Percentiles rank a stretch among this genome's conserved stretches.
phyloP scores from a whole-genome alignment of 1,140 invertebrate species.

The Drosophila watanabei region DNA sequence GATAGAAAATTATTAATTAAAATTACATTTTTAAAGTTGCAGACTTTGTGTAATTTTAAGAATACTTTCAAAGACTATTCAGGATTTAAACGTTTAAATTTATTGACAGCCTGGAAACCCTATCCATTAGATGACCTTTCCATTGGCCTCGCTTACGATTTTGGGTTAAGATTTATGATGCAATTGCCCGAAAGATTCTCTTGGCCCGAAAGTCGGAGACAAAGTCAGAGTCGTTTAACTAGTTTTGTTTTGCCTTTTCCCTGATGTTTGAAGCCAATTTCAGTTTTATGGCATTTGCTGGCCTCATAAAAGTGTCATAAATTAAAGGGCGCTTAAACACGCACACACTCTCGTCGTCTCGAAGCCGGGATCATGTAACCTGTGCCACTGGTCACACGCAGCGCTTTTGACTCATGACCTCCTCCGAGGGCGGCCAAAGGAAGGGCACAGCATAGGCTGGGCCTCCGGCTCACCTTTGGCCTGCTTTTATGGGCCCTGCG shows the following conservation, averaged over 20 bases:
- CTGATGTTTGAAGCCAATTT: conserved; percentile 60
- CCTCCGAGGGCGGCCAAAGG: conserved; percentile 13
- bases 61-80: neutral
- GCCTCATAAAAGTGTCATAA: conserved; percentile 83
- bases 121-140: conserved; percentile 46
- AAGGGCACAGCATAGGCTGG: conserved; percentile 23
- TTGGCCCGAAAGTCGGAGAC: conserved; percentile 31
- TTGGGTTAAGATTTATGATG: conserved; percentile 77
- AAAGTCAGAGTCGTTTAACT: conserved; percentile 45
- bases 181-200: conserved; percentile 63
- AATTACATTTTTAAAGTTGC: too few species aligned
- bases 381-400: conserved; percentile 81
- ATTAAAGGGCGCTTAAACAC: conserved; percentile 74
- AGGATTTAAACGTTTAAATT: neutral
- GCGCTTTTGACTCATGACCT: conserved; percentile 59
- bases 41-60: neutral
- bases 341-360: conserved; percentile 28
- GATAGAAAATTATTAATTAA: too few species aligned
- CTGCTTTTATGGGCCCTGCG: conserved; percentile 55
- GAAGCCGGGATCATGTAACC: conserved; percentile 61
- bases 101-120: neutral
- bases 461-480: conserved; percentile 33
- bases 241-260: conserved; percentile 59
- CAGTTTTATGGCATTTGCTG: conserved; percentile 65
- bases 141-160: conserved; percentile 42